Percentiles rank a stretch among this genome's conserved stretches.
phyloP scores from a whole-genome alignment of 2,888 invertebrate genomes.

The Apeira syringaria region DNA sequence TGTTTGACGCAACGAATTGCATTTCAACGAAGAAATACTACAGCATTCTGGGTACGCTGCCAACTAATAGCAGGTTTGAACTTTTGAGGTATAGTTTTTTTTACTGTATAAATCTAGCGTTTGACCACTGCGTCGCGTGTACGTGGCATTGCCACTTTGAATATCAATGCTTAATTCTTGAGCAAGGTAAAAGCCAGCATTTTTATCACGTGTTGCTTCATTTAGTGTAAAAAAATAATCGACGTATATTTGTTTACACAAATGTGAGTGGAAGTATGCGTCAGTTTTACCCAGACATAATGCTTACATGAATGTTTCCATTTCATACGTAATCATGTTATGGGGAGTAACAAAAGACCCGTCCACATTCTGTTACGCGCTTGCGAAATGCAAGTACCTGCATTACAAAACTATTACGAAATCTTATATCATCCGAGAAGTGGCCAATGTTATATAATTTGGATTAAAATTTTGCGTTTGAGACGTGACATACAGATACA shows the following conservation, averaged over 20 bases:
- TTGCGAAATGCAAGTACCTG: constrained; percentile 20
- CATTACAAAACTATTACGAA: constrained; percentile 16
- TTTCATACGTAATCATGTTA: constrained; percentile 17
- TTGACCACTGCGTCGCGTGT: too few species aligned
- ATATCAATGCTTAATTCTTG: too few species aligned
- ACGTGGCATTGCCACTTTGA: too few species aligned
- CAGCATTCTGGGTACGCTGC: too few species aligned
- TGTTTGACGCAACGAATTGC: too few species aligned
- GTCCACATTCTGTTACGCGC: constrained; percentile 18
- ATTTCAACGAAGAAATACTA: too few species aligned
- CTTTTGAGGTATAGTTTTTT: too few species aligned
- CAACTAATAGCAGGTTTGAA: neutral
- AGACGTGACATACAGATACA: too few species aligned
- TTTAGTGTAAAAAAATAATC: too few species aligned
- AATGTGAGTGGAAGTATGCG: neutral
- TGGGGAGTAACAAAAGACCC: constrained; percentile 19
- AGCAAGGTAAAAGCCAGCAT: too few species aligned
- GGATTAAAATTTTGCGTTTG: constrained; percentile 7
- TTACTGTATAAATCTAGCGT: too few species aligned
- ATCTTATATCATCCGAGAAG: constrained; percentile 21
- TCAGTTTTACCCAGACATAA: neutral
- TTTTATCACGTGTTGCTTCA: too few species aligned
- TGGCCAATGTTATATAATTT: constrained; percentile 9
- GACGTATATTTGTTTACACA: neutral
- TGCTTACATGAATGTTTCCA: constrained; percentile 7